Conservation (phyloP, 2,888 invertebrate genomes). For the Ametastegia equiseti region DNA sequence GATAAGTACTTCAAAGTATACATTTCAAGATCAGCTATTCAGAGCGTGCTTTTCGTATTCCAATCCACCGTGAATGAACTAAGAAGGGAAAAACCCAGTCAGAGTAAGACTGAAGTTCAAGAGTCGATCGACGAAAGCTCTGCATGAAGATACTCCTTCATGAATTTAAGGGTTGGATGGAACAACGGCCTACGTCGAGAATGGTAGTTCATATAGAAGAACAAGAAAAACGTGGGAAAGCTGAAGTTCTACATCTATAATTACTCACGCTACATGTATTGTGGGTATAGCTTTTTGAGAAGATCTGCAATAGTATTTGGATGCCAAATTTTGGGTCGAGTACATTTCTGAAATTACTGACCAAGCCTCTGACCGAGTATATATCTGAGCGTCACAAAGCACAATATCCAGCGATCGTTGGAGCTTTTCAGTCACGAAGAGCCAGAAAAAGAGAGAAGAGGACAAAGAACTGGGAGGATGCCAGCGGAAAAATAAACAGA, state of each 20-base stretch:
- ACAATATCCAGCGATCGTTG: background rate
- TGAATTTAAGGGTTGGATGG: no score
- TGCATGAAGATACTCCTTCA: no score
- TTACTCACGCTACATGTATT: no score
- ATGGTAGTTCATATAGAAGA: no score
- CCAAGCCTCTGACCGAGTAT: background rate
- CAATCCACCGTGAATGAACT: background rate
- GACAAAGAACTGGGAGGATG: conserved; percentile 3
- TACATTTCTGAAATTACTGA: background rate
- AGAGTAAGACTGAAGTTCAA: background rate
- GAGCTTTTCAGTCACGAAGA: background rate
- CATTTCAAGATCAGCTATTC: conserved; percentile 8
- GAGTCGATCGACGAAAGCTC: background rate
- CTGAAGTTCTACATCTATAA: no score
- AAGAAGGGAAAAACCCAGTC: background rate
- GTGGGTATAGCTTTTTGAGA: no score
- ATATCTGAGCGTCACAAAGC: background rate
- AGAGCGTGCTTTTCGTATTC: background rate
- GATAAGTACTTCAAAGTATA: conserved; percentile 13
- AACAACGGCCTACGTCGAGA: no score
- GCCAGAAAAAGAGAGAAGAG: background rate
- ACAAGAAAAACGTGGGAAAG: no score
- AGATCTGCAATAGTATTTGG: no score
- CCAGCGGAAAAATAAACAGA: background rate
- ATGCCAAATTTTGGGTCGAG: background rate